Conservation (phyloP, 1,140 invertebrate genomes). For the Melanaphis sacchari region DNA sequence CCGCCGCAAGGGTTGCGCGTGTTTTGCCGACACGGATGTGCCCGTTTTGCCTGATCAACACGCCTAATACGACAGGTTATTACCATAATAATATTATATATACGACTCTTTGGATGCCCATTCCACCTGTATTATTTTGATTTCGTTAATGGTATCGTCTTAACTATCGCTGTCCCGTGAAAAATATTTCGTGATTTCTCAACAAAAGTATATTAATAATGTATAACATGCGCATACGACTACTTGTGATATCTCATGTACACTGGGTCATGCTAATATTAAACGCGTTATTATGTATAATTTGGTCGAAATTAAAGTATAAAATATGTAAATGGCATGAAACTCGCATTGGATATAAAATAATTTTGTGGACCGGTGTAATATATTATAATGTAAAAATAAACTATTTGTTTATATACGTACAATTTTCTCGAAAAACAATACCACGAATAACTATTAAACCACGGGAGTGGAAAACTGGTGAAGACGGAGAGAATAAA, state of each 20-base stretch:
- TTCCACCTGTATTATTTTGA: conserved; percentile 18
- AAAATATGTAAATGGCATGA: not conserved
- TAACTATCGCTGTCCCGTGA: not conserved
- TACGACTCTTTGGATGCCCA: not conserved
- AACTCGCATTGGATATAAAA: not conserved
- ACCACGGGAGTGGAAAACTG: not conserved
- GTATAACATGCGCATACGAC: not conserved
- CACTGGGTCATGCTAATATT: not conserved
- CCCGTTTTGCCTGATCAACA: conserved; percentile 35
- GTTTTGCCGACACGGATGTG: conserved; percentile 9
- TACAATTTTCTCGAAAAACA: not conserved
- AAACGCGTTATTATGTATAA: not conserved
- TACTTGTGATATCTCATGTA: not conserved
- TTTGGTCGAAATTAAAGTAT: not conserved
- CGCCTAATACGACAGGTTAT: conserved; percentile 39
- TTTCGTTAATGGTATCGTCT: conserved; percentile 20
- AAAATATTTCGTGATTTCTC: not conserved
- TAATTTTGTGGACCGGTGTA: not conserved
- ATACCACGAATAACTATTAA: not conserved
- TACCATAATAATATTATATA: conserved; percentile 15
- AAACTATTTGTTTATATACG: not conserved
- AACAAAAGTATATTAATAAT: not conserved
- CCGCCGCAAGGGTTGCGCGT: not conserved
- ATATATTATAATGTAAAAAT: not conserved
- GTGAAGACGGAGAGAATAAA: not conserved